Percentiles rank a stretch among this genome's conserved stretches.
Evolutionary conservation across 2,113 vertebrate species (phyloP).

Genomic region (Gnathonemus echidnorhynchus): DNA sequence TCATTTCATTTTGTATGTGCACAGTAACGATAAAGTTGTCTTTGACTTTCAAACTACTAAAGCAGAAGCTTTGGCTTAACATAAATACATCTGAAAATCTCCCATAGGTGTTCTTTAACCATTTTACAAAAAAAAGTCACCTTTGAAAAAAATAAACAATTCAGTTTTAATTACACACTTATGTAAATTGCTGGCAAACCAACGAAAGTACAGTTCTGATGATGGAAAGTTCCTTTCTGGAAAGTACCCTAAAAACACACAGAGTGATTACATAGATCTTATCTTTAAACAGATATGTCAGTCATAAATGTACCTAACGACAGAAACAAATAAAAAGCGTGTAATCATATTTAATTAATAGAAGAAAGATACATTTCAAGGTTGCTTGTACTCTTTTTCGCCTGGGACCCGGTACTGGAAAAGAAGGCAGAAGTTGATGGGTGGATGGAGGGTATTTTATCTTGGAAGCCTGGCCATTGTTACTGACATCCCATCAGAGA

Average conservation of each 20-base stretch:
- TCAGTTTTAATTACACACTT: background rate
- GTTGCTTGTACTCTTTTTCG: background rate
- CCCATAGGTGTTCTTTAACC: background rate
- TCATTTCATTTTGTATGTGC: background rate
- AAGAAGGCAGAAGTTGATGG: background rate
- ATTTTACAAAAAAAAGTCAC: background rate
- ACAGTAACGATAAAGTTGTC: background rate
- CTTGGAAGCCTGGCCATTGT: background rate
- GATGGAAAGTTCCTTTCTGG: background rate
- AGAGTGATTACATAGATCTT: background rate
- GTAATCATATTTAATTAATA: background rate
- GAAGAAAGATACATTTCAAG: background rate
- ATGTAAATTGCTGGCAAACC: background rate
- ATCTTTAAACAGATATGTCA: background rate
- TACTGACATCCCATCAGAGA: background rate
- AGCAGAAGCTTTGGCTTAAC: background rate
- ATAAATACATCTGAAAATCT: background rate
- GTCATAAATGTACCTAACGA: background rate
- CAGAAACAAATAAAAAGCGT: background rate
- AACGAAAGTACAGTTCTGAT: background rate
- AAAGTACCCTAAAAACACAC: background rate
- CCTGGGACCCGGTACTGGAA: background rate
- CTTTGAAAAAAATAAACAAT: background rate
- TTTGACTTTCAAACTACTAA: background rate
- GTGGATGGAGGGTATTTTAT: background rate